Percentiles rank a stretch among this genome's conserved stretches.
phyloP scores from a whole-genome alignment of 2,888 invertebrate genomes.

The Eupithecia insigniata region DNA sequence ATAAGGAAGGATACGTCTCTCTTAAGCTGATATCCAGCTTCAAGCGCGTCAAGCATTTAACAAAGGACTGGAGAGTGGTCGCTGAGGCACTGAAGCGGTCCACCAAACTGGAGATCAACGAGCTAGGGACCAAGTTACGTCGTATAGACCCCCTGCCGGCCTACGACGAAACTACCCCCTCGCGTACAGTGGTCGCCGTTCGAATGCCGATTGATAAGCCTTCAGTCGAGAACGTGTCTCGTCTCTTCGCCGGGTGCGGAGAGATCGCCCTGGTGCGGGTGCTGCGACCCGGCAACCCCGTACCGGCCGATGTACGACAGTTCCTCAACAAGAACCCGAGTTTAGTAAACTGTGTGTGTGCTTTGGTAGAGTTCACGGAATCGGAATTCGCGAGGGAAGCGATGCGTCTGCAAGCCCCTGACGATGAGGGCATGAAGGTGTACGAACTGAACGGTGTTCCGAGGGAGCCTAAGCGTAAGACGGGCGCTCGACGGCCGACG shows the following conservation, averaged over 20 bases:
- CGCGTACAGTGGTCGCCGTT: constrained; percentile 94
- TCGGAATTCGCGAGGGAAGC: constrained; percentile 94
- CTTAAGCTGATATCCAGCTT: constrained; percentile 97
- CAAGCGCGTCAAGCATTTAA: constrained; percentile 96
- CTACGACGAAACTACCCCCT: constrained; percentile 96
- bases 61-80: constrained; percentile 97
- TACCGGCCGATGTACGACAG: constrained; percentile 95
- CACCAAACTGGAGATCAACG: constrained; percentile 93
- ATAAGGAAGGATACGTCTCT: constrained; percentile 98
- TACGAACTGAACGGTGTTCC: constrained; percentile 90
- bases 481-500: constrained; percentile 85
- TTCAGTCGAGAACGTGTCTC: constrained; percentile 95
- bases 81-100: constrained; percentile 92
- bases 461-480: constrained; percentile 90
- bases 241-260: constrained; percentile 94
- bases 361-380: constrained; percentile 95
- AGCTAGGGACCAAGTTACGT: constrained; percentile 94
- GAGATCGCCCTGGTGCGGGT: constrained; percentile 95
- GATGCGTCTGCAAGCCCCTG: constrained; percentile 85
- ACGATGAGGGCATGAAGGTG: constrained; percentile 87
- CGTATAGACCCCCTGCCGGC: constrained; percentile 93
- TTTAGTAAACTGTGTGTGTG: constrained; percentile 93
- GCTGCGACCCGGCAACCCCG: constrained; percentile 93
- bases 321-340: constrained; percentile 96
- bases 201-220: constrained; percentile 93